These are phyloP conservation scores for Lepilemur septentrionalis DNA, from an alignment of 2,797 vertebrate species.

Conservation along the genomic window DNA sequence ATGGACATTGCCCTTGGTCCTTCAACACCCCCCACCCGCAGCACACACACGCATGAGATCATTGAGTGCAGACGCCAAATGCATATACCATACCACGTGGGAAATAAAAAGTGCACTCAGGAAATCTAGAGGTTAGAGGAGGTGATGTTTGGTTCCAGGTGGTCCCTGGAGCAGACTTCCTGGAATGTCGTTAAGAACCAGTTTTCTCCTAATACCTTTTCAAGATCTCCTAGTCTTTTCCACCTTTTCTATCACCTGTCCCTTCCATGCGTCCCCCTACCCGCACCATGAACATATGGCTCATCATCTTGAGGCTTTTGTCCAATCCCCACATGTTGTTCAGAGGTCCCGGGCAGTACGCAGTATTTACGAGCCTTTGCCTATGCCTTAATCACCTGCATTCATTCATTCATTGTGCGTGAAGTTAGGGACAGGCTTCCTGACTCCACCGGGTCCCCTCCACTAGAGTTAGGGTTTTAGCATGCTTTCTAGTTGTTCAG, in stretches of 20 bases:
- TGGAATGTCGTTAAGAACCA: neutral
- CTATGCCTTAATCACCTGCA: neutral
- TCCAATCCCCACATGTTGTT: neutral
- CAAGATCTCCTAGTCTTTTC: neutral
- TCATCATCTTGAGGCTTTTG: neutral
- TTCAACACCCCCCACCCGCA: accelerated
- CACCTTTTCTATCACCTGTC: neutral
- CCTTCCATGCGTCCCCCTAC: neutral
- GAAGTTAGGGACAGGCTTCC: neutral
- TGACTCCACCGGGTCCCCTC: neutral
- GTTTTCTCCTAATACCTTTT: constrained; percentile 54
- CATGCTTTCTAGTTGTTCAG: accelerated
- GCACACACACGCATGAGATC: neutral
- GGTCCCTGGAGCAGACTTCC: constrained; percentile 43
- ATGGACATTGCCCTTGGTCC: neutral
- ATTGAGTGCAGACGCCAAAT: neutral
- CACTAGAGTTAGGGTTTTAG: accelerated
- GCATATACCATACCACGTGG: neutral
- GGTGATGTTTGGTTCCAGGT: neutral
- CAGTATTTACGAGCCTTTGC: neutral
- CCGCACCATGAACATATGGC: neutral
- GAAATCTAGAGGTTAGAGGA: constrained; percentile 27
- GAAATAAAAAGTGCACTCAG: neutral
- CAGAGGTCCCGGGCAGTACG: neutral
- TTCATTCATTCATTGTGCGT: neutral